Percentiles rank a stretch among this genome's conserved stretches.
These are phyloP conservation scores for Montipora efflorescens DNA, from an alignment of 64 coral and sea anemone genomes.

Conservation along the genomic window DNA sequence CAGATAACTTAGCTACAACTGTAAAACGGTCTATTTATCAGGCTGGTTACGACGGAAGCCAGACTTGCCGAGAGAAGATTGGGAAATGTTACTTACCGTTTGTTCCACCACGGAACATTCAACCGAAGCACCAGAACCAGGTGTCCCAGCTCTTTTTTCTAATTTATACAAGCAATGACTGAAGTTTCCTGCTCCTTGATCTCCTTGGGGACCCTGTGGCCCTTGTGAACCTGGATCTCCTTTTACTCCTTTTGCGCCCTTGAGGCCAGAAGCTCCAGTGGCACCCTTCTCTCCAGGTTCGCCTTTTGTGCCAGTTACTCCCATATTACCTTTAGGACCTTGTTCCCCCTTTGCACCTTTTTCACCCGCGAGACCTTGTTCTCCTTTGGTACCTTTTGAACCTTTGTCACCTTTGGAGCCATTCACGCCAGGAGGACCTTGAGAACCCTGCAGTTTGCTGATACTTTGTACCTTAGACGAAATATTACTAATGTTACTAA, in stretches of 20 bases:
- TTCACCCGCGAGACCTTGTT: slow-evolving; percentile 15
- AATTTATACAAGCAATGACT: slow-evolving; percentile 19
- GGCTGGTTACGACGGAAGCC: too few species aligned
- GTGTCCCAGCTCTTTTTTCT: neutral
- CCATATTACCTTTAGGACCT: neutral
- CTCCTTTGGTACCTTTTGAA: slow-evolving; percentile 26
- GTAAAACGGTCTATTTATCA: too few species aligned
- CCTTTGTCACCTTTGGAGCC: slow-evolving; percentile 51
- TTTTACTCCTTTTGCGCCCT: slow-evolving; percentile 29
- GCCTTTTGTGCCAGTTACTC: slow-evolving; percentile 9
- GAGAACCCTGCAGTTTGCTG: slow-evolving; percentile 13
- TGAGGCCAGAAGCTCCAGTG: neutral
- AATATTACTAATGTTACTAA: neutral
- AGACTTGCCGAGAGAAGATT: neutral
- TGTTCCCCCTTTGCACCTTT: neutral
- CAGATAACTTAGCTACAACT: too few species aligned
- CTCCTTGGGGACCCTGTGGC: neutral
- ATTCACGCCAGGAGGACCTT: slow-evolving; percentile 31
- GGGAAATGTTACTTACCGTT: neutral
- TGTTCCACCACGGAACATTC: neutral
- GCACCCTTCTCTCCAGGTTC: neutral
- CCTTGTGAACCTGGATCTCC: slow-evolving; percentile 11
- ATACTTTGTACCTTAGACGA: slow-evolving; percentile 24
- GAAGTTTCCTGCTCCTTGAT: slow-evolving; percentile 36
- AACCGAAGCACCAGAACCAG: accelerated